phyloP scores from a whole-genome alignment of 2,888 invertebrate genomes.

The Pseudanteris insignis region DNA sequence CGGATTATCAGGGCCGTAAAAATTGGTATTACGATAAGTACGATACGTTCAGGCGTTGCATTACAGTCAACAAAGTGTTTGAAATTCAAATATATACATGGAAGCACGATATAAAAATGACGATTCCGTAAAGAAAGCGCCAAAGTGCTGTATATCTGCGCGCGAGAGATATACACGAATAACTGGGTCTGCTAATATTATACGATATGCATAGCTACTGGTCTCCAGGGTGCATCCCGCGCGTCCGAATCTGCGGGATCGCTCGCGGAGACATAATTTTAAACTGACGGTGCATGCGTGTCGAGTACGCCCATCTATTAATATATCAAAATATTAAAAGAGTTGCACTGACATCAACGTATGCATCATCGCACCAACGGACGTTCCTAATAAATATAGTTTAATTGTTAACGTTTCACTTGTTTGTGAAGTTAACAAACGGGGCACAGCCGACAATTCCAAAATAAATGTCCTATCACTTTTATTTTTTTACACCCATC shows the following conservation, averaged over 20 bases:
- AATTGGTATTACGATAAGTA: too few relatives aligned
- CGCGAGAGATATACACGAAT: slow-evolving; percentile 29
- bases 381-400: slow-evolving; percentile 18
- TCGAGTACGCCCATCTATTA: slow-evolving; percentile 14
- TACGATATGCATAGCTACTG: slow-evolving; percentile 26
- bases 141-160: slow-evolving; percentile 19
- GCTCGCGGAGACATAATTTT: slow-evolving; percentile 42
- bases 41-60: too few relatives aligned
- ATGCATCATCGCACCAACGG: slow-evolving; percentile 13
- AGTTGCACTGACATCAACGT: slow-evolving; percentile 8
- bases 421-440: neutral
- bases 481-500: too few relatives aligned
- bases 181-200: slow-evolving; percentile 37
- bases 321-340: slow-evolving; percentile 11
- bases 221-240: slow-evolving; percentile 35
- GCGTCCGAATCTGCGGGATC: slow-evolving; percentile 18
- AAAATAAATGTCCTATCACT: slow-evolving; percentile 5
- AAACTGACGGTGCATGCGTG: slow-evolving; percentile 26
- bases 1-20: too few relatives aligned
- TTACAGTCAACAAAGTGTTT: too few relatives aligned
- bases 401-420: slow-evolving; percentile 13
- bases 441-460: neutral
- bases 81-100: too few relatives aligned
- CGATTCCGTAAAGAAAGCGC: slow-evolving; percentile 15
- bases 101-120: too few relatives aligned